A percentile compares a stretch with the other conserved stretches of the same genome.
Conservation (phyloP, 2,888 invertebrate genomes). For the Gryllus longicercus region DNA sequence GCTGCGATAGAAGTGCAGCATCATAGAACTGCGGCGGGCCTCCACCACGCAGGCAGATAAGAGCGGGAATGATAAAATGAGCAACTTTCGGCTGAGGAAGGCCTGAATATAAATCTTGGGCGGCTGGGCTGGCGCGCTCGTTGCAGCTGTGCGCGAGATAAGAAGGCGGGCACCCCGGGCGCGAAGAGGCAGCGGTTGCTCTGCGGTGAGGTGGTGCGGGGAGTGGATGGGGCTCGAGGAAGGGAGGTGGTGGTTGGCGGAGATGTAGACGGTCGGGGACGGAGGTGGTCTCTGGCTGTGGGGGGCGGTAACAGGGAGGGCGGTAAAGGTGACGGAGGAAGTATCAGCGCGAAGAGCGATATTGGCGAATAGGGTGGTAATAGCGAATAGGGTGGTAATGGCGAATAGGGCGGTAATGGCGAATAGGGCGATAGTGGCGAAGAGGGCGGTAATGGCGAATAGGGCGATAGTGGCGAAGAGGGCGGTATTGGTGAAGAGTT, state of each 20-base stretch:
- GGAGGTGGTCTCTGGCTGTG: neutral
- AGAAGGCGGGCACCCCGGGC: slow-evolving; percentile 25
- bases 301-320: neutral
- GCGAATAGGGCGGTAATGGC: too few species aligned
- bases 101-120: slow-evolving; percentile 32
- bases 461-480: too few species aligned
- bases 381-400: too few species aligned
- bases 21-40: neutral
- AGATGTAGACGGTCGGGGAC: neutral
- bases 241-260: too few species aligned
- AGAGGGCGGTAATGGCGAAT: too few species aligned
- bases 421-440: too few species aligned
- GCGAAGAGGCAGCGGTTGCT: neutral
- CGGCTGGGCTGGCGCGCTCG: slow-evolving; percentile 5
- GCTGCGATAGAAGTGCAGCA: slow-evolving; percentile 4
- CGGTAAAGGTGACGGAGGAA: too few species aligned
- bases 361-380: too few species aligned
- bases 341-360: too few species aligned
- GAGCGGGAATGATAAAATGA: slow-evolving; percentile 30
- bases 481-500: too few species aligned
- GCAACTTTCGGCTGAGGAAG: slow-evolving; percentile 26
- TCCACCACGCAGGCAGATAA: neutral
- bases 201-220: neutral
- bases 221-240: too few species aligned
- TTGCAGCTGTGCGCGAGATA: slow-evolving; percentile 33